These are phyloP conservation scores for Empidonax traillii DNA, from an alignment of 2,113 vertebrate species.

Conservation along the genomic window DNA sequence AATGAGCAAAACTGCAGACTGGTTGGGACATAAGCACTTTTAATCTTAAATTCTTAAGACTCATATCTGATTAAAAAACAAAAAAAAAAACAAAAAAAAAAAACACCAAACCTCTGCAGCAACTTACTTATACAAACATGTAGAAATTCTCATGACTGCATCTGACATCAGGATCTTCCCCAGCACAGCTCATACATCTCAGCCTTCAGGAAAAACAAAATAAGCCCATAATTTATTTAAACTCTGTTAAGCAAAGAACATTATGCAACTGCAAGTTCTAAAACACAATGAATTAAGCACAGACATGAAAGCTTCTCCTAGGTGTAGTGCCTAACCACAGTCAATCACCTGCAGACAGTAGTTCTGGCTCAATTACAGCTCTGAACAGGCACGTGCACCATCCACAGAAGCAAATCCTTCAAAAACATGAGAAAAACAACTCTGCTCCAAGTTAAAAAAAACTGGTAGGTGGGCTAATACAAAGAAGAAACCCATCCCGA, in stretches of 20 bases:
- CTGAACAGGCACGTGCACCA: not conserved
- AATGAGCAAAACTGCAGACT: not conserved
- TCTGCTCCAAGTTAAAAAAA: not conserved
- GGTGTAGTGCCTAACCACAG: not conserved
- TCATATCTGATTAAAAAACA: slow-evolving; percentile 4
- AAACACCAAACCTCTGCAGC: not conserved
- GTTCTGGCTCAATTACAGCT: not conserved
- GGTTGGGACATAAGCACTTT: not conserved
- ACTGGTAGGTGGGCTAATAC: not conserved
- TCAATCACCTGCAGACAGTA: not conserved
- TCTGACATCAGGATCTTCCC: not conserved
- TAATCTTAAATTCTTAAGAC: not conserved
- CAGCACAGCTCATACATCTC: not conserved
- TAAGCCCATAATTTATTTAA: not conserved
- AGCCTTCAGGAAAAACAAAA: not conserved
- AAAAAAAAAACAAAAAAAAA: not conserved
- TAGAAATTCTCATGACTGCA: not conserved
- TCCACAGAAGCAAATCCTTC: not conserved
- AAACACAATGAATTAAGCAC: not conserved
- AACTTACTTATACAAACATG: not conserved
- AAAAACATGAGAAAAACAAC: not conserved
- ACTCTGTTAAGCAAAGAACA: not conserved
- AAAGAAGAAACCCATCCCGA: not conserved
- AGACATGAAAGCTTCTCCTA: not conserved
- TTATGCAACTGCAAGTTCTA: not conserved